These are phyloP conservation scores for Andinoacara biseriatus DNA, from an alignment of 2,113 vertebrate genomes.

Conservation along the genomic window DNA sequence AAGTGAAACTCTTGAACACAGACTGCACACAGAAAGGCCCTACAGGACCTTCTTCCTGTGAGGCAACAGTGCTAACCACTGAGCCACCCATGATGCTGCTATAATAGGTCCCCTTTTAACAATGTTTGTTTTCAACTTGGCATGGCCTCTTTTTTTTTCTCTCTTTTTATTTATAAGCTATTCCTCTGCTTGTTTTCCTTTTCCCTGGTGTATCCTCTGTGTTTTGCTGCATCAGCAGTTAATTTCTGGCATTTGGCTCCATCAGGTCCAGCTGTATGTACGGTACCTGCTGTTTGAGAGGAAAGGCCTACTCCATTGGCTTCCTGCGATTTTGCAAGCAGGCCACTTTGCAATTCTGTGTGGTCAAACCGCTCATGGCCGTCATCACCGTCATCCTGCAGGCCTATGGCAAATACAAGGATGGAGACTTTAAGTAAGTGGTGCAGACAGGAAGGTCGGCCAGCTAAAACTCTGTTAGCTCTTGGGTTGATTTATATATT, in stretches of 20 bases:
- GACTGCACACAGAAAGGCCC: not conserved
- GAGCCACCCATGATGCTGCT: not conserved
- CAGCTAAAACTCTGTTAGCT: not conserved
- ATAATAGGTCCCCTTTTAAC: not conserved
- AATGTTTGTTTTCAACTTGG: not conserved
- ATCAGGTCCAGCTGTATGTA: slow-evolving; percentile 95
- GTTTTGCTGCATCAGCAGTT: not conserved
- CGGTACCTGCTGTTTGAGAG: slow-evolving; percentile 95
- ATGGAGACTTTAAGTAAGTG: slow-evolving; percentile 96
- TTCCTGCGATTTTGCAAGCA: slow-evolving; percentile 98
- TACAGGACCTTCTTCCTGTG: not conserved
- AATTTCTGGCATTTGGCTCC: not conserved
- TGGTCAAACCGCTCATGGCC: slow-evolving; percentile 97
- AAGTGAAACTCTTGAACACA: not conserved
- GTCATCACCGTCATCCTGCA: slow-evolving; percentile 92
- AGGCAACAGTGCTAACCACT: not conserved
- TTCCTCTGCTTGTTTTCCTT: not conserved
- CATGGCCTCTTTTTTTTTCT: not conserved
- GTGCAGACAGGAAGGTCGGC: not conserved
- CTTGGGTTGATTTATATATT: not conserved
- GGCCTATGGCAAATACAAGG: slow-evolving; percentile 94
- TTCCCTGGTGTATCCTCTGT: not conserved
- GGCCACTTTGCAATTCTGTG: slow-evolving; percentile 98
- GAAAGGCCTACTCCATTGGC: slow-evolving; percentile 95
- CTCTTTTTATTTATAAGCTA: not conserved